Evolutionary conservation across 2,888 invertebrate genomes (phyloP).

Genomic region (Rhamnusium bicolor): DNA sequence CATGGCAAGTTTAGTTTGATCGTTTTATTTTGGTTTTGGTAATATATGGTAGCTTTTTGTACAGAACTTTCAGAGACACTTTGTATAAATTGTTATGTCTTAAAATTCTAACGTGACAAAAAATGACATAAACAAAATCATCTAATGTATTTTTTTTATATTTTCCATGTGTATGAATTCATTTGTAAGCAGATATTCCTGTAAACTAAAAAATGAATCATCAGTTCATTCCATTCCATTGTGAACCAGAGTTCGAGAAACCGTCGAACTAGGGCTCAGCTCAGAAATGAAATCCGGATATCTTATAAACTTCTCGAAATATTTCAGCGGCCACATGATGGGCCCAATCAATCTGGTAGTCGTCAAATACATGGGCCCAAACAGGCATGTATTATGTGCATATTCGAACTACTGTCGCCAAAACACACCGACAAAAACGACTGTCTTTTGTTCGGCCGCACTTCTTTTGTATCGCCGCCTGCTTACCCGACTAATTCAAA

Average conservation of each 20-base stretch:
- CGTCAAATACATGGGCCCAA: constrained; percentile 59
- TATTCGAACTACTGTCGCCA: constrained; percentile 64
- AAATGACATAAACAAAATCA: no score
- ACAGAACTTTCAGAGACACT: no score
- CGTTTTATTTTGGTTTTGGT: no score
- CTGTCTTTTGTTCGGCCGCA: constrained; percentile 64
- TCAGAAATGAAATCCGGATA: constrained; percentile 30
- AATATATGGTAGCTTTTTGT: no score
- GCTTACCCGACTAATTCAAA: constrained; percentile 65
- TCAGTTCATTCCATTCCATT: not conserved
- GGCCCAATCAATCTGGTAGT: constrained; percentile 59
- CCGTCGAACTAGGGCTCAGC: not conserved
- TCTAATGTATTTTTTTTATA: no score
- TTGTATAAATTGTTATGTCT: no score
- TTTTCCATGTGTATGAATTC: no score
- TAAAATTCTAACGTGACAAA: no score
- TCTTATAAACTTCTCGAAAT: constrained; percentile 40
- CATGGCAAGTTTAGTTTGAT: no score
- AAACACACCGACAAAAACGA: constrained; percentile 65
- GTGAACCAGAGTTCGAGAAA: not conserved
- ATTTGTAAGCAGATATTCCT: not conserved
- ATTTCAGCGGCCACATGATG: constrained; percentile 31
- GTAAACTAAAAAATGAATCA: not conserved
- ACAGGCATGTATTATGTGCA: constrained; percentile 65
- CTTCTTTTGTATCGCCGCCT: constrained; percentile 67